Conservation (phyloP, 2,797 vertebrate species). For the Astyanax mexicanus region DNA sequence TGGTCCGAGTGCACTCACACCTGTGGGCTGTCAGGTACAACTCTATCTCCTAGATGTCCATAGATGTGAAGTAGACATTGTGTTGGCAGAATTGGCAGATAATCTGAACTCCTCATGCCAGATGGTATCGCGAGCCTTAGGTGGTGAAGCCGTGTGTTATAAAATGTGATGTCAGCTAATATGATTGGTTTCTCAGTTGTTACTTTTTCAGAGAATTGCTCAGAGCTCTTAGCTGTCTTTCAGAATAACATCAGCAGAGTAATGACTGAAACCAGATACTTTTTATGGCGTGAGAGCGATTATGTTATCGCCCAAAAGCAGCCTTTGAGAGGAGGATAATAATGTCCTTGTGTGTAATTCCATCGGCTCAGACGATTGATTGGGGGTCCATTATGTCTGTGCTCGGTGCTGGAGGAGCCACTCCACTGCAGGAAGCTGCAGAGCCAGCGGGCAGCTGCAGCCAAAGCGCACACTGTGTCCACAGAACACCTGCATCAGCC, state of each 20-base stretch:
- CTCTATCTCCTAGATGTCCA: background rate
- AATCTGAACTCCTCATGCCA: background rate
- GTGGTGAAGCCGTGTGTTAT: conserved; percentile 23
- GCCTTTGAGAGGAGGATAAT: conserved; percentile 56
- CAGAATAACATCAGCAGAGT: conserved; percentile 29
- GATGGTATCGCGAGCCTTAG: conserved; percentile 16
- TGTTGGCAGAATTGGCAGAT: conserved; percentile 1
- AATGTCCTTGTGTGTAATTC: conserved; percentile 66
- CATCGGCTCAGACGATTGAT: conserved; percentile 69
- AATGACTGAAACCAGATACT: conserved; percentile 56
- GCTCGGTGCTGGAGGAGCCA: conserved; percentile 61
- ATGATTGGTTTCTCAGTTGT: conserved; percentile 25
- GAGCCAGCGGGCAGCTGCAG: conserved; percentile 48
- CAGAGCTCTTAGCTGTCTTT: conserved; percentile 22
- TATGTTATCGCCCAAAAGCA: conserved; percentile 42
- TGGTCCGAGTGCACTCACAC: conserved; percentile 94
- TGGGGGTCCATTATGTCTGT: conserved; percentile 60
- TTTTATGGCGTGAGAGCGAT: conserved; percentile 55
- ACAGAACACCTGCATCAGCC: conserved; percentile 58
- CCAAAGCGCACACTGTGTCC: conserved; percentile 53
- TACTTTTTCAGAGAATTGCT: conserved; percentile 21
- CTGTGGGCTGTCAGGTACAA: conserved; percentile 90
- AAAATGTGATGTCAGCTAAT: conserved; percentile 25
- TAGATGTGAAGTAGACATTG: conserved; percentile 8
- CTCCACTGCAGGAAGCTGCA: conserved; percentile 60